phyloP scores from a whole-genome alignment of 2,113 vertebrate genomes.

The Plotosus lineatus region DNA sequence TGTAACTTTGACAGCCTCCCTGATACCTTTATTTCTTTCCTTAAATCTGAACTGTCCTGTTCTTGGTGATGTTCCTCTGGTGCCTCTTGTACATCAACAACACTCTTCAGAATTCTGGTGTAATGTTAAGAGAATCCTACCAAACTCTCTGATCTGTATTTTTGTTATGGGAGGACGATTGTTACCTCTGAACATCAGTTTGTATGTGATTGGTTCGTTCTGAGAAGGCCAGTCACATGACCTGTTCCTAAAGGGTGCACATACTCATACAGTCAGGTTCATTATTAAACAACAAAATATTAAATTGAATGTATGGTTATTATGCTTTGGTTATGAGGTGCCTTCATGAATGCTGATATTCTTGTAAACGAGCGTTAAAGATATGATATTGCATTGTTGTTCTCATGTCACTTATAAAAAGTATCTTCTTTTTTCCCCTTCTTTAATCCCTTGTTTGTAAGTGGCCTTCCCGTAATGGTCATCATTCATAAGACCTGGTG shows the following conservation, averaged over 20 bases:
- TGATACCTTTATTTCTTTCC: background rate
- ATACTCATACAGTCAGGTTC: background rate
- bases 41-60: background rate
- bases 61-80: background rate
- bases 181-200: too few species aligned
- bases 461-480: slow-evolving; percentile 93
- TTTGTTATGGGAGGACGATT: background rate
- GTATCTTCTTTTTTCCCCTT: too few species aligned
- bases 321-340: too few species aligned
- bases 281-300: too few species aligned
- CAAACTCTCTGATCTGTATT: background rate
- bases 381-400: background rate
- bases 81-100: too few species aligned
- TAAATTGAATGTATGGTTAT: background rate
- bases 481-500: slow-evolving; percentile 98
- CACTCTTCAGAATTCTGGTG: too few species aligned
- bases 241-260: background rate
- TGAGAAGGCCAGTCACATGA: background rate
- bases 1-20: background rate
- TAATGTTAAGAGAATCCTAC: background rate
- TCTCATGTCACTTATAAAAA: too few species aligned
- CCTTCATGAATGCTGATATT: too few species aligned
- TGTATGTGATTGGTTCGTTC: background rate
- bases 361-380: too few species aligned
- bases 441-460: slow-evolving; percentile 53